Evolutionary conservation across 2,797 vertebrate genomes (phyloP).

Genomic region (Phalanger gymnotis): DNA sequence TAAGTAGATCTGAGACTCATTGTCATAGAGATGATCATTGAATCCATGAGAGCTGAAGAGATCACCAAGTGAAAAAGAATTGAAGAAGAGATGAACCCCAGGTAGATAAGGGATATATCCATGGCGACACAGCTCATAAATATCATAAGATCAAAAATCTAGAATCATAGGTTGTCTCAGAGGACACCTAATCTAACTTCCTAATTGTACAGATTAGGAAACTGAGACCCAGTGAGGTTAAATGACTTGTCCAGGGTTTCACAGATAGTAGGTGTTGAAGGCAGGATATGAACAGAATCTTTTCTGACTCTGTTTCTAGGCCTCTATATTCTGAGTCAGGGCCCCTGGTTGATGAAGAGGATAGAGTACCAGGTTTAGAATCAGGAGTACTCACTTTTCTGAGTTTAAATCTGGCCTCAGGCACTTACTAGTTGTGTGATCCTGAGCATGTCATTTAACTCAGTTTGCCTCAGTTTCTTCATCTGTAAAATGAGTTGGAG

Average conservation of each 20-base stretch:
- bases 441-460: background rate
- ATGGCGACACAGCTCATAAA: background rate
- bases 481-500: background rate
- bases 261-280: background rate
- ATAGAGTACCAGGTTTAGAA: background rate
- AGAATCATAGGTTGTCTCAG: background rate
- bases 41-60: background rate
- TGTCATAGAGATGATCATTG: background rate
- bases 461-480: background rate
- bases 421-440: background rate
- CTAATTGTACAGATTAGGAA: background rate
- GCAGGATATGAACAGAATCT: background rate
- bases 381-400: background rate
- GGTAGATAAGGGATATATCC: background rate
- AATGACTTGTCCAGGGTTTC: background rate
- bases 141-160: background rate
- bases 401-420: background rate
- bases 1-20: background rate
- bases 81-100: background rate
- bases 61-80: background rate
- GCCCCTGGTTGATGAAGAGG: accelerated
- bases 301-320: background rate
- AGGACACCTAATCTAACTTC: background rate
- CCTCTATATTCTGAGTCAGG: background rate
- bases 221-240: background rate